phyloP scores from a whole-genome alignment of 2,113 vertebrate species.

The Pituophis catenifer region DNA sequence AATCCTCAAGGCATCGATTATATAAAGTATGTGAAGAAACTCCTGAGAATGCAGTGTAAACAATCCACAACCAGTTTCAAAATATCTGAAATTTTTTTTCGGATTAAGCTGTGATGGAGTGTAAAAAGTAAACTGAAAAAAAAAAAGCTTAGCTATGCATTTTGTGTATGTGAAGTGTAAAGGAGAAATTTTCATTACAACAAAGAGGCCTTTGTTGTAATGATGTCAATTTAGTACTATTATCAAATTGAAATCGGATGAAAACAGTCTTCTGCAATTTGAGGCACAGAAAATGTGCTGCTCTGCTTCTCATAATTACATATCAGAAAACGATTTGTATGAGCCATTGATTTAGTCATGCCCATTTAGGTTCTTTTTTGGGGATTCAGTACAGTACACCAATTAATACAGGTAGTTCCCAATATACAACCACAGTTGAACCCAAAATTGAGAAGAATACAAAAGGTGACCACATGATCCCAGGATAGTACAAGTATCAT shows the following conservation, averaged over 20 bases:
- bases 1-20: background rate
- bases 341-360: background rate
- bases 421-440: background rate
- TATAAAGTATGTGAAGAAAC: background rate
- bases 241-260: background rate
- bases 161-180: background rate
- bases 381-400: background rate
- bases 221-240: background rate
- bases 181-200: background rate
- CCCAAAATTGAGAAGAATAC: background rate
- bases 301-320: background rate
- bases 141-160: background rate
- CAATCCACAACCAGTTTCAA: background rate
- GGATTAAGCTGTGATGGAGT: background rate
- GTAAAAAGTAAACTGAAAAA: background rate
- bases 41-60: background rate
- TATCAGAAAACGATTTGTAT: background rate
- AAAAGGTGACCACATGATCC: background rate
- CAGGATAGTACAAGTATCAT: background rate
- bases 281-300: background rate
- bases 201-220: background rate
- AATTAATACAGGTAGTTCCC: background rate
- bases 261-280: background rate
- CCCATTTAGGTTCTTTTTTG: background rate
- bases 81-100: background rate